Conservation (phyloP, 2,113 vertebrate genomes). For the Gobius niger region DNA sequence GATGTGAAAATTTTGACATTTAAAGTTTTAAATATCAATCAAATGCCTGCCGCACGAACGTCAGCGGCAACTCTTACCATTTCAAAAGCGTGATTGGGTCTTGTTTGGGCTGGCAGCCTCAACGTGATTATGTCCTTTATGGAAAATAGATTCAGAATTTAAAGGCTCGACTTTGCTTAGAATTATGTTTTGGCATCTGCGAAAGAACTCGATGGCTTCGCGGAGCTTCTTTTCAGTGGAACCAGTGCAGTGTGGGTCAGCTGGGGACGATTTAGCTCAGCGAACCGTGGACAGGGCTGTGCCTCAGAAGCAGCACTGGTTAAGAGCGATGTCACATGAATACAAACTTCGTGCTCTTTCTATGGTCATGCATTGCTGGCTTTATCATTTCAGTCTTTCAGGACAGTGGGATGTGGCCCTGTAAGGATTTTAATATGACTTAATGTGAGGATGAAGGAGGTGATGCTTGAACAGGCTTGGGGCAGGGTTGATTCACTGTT, state of each 20-base stretch:
- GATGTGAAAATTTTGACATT: conserved; percentile 18
- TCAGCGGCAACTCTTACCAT: conserved; percentile 3
- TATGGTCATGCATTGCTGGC: too few relatives aligned
- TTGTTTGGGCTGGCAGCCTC: conserved; percentile 13
- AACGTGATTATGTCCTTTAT: conserved; percentile 9
- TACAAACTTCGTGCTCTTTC: too few relatives aligned
- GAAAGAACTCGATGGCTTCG: conserved; percentile 14
- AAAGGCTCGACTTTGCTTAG: conserved; percentile 4
- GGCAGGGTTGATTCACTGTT: too few relatives aligned
- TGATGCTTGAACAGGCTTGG: too few relatives aligned
- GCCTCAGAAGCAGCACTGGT: too few relatives aligned
- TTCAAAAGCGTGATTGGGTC: conserved; percentile 3
- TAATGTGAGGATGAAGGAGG: too few relatives aligned
- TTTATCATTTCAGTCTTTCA: too few relatives aligned
- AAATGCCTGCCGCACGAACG: not conserved
- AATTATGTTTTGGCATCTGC: not conserved
- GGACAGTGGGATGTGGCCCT: too few relatives aligned
- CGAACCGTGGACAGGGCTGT: not conserved
- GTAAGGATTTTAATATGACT: too few relatives aligned
- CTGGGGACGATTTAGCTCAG: not conserved
- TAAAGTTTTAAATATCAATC: conserved; percentile 19
- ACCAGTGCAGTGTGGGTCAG: not conserved
- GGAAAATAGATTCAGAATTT: not conserved
- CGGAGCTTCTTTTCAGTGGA: not conserved
- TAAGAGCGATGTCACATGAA: too few relatives aligned